Evolutionary conservation across 2,113 vertebrate genomes (phyloP).

Genomic region (Mobula birostris): DNA sequence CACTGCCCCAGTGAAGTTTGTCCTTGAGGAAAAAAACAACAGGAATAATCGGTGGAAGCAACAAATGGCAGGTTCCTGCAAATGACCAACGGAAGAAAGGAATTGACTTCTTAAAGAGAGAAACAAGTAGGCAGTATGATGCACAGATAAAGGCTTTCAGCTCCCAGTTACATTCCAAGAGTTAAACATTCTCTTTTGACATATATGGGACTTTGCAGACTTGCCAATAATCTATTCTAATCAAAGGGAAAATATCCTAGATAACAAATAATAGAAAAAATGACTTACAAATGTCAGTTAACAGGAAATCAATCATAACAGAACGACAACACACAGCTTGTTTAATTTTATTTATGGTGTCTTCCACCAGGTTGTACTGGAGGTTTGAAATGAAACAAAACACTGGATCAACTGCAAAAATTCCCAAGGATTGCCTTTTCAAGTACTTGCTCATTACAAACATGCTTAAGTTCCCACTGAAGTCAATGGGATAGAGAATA

Average conservation of each 20-base stretch:
- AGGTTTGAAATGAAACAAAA: background rate
- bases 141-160: background rate
- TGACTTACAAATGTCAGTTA: background rate
- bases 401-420: background rate
- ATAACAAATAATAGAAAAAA: background rate
- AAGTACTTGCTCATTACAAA: background rate
- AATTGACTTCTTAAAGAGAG: background rate
- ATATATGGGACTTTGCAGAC: background rate
- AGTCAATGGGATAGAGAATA: background rate
- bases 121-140: background rate
- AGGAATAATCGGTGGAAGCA: background rate
- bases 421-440: background rate
- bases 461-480: background rate
- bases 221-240: background rate
- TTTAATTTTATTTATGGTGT: background rate
- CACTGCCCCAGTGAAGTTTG: background rate
- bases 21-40: background rate
- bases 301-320: background rate
- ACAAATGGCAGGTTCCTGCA: background rate
- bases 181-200: background rate
- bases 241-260: background rate
- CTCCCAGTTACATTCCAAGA: background rate
- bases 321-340: background rate
- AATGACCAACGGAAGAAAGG: background rate
- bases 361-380: background rate